Base-by-base conservation (phyloP, 2,113 vertebrate genomes). In the Nothobranchius furzeri region DNA sequence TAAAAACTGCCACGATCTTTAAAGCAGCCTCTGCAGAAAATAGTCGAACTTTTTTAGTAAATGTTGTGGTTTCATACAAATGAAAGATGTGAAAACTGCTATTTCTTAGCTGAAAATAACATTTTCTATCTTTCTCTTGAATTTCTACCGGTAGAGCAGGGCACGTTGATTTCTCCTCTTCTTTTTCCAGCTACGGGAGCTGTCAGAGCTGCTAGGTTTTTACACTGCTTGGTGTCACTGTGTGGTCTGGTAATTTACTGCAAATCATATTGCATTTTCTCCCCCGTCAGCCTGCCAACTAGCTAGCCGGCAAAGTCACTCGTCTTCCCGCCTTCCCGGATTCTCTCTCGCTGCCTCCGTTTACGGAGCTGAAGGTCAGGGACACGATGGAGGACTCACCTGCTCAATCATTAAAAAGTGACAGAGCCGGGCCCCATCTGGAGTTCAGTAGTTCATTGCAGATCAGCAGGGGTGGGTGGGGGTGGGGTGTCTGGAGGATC, bases 331-430 rank as follows among this genome's bases (percentile, higher is more conserved):
- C 25, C 20, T 60, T 56, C 53, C 73, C 15, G 42, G 56, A 56
- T 69, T 46, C 70, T 60, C 54, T 70, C 55, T 59, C 61, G 8
- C 58, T 11, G 7, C 24, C 61, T 15, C 24, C 24, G 58, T 51
- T 50, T 30, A 3, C 56, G 59, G 68, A 53, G 71, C 35, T 70
- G 64, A 85, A 83, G 85, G 84, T 82, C 87, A 89, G 76, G 69
- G 79, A 24, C 54, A 59, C 24, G 9, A 52, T 9, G 57, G 60
- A 67, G 75, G 60, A 53, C 64, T 58, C 40, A 73, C 64, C 63
- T 75, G 61, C 30, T 86, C 81, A 80, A 85, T 86, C 78, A 85
- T 88, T 81, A 85, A 90, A 71, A 84, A 77, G 83, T 66, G 48
- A 70, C 55, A 53, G 60, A 82, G 66, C 71, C 65, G 13, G 30